phyloP scores from a whole-genome alignment of 2,113 vertebrate species.

The Lipotes vexillifer region DNA sequence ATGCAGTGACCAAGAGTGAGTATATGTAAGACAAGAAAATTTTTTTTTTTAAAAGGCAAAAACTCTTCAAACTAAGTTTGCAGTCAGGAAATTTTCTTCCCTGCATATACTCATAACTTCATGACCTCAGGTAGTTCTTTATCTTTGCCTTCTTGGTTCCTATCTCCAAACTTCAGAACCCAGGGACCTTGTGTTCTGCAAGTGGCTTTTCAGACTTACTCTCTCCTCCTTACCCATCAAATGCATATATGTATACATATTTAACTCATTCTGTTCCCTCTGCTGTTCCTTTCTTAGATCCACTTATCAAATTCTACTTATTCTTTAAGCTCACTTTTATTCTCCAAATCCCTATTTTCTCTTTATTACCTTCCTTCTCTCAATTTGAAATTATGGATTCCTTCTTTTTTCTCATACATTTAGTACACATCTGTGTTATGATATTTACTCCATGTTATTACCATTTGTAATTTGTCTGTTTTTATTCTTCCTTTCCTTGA shows the following conservation, averaged over 20 bases:
- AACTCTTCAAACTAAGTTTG: not conserved
- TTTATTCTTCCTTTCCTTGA: conserved; percentile 2
- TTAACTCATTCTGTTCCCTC: not conserved
- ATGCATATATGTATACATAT: not conserved
- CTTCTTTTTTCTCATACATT: not conserved
- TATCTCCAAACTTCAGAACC: not conserved
- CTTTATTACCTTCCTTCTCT: not conserved
- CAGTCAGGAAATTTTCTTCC: not conserved
- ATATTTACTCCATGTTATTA: not conserved
- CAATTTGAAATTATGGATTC: not conserved
- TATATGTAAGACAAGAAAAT: conserved; percentile 20
- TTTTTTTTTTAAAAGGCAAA: not conserved
- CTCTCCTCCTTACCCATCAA: not conserved
- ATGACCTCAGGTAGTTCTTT: not conserved
- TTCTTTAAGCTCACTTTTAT: not conserved
- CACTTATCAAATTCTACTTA: not conserved
- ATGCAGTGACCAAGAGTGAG: conserved; percentile 38
- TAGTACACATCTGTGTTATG: not conserved
- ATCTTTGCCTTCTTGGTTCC: not conserved
- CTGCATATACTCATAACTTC: not conserved
- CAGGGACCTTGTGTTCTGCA: not conserved
- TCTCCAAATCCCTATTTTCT: not conserved
- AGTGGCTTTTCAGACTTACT: not conserved
- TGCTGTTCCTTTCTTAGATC: not conserved
- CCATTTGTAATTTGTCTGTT: not conserved